phyloP scores from a whole-genome alignment of 2,797 vertebrate genomes.

The Lepus townsendii region DNA sequence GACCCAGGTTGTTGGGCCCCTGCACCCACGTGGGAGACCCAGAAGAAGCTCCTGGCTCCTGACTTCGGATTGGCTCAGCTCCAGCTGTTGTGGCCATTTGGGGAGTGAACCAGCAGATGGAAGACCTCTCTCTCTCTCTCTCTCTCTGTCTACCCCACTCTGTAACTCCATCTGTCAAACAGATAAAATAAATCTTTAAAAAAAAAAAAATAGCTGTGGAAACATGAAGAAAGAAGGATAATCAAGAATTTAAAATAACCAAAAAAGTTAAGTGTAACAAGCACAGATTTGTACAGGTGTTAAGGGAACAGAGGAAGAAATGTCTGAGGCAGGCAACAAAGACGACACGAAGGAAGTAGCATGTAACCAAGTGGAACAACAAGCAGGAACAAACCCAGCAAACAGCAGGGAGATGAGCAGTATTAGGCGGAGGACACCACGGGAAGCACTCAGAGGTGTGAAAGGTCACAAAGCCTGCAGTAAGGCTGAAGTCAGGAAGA shows the following conservation, averaged over 20 bases:
- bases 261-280: neutral
- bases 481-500: neutral
- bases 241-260: neutral
- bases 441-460: neutral
- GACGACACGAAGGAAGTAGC: neutral
- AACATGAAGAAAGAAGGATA: neutral
- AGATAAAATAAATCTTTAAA: no score
- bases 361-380: neutral
- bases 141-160: no score
- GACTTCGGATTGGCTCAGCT: no score
- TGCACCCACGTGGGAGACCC: no score
- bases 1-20: no score
- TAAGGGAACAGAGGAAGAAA: constrained; percentile 25
- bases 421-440: neutral
- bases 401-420: neutral
- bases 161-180: no score
- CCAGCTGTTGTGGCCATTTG: no score
- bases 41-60: no score
- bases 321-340: neutral
- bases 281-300: neutral
- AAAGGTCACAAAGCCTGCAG: neutral
- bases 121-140: no score
- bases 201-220: neutral
- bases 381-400: neutral
- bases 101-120: no score